Base-by-base conservation (phyloP, 2,888 invertebrate species). In the Erebia aethiops region DNA sequence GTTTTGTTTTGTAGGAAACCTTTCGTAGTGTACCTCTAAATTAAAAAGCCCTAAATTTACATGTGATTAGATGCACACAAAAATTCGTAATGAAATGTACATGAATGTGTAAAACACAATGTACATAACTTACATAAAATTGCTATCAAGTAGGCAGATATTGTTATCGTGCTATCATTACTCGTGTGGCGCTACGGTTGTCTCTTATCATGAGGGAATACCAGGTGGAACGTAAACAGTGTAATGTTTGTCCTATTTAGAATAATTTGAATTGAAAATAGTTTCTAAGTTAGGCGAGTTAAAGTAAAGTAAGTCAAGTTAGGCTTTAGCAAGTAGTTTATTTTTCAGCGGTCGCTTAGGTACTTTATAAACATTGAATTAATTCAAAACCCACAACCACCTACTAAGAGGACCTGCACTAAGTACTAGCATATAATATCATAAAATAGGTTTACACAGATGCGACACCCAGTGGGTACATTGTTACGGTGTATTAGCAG, bases 381-480 rank as follows among this genome's bases (percentile, higher is more conserved):
- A 54, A 54, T 18, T 46, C n/a, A 54, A 8, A 14, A 58, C 14
- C 35, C 35, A 16, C 58, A 58, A 26, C 26, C 35, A 26, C 58
- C 14, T 3, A 46, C 46, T 13, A 3, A 46, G 46, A 46, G 46
- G 43, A 46, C 10, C 46, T n/a, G n/a, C n/a, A 46, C 46, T 46
- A 46, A 10, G 46, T 46, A 2, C 46, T 4, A 11, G 11, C 11
- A 46, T 46, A 46, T 13, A 11, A 13, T 46, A 26, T 26, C 26
- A 26, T 26, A 26, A 26, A 26, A 26, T 26, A 26, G 26, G 26
- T 26, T 26, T 10, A 11, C 1, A 46, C 3, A 46, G 46, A 41
- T 26, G 13, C 14, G 65, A 60, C 35, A 67, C 35, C 67, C 60
- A 35, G 51, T 61, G 60, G n/a, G 2, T 11, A 41, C 60, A 61